phyloP scores from a whole-genome alignment of 2,113 vertebrate genomes.

The Oxyruncus cristatus region DNA sequence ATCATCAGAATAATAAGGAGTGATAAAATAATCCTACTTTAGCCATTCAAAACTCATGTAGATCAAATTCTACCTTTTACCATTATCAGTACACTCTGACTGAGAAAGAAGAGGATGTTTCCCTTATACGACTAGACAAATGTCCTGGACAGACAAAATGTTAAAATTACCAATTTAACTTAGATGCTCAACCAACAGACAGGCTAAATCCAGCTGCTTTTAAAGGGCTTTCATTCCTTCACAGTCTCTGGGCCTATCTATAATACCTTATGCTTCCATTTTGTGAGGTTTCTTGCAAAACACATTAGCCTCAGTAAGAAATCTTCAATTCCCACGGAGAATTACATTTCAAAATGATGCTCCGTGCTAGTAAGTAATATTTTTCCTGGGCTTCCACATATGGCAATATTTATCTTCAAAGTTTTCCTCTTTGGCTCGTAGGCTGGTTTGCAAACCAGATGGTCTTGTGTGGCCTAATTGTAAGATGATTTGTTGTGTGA shows the following conservation, averaged over 20 bases:
- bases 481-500: constrained; percentile 82
- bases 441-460: constrained; percentile 73
- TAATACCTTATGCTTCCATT: constrained; percentile 24
- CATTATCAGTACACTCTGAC: background rate
- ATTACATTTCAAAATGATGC: constrained; percentile 72
- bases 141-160: background rate
- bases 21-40: background rate
- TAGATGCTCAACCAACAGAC: background rate
- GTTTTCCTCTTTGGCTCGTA: constrained; percentile 75
- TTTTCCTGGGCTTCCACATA: constrained; percentile 78
- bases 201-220: background rate
- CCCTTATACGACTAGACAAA: background rate
- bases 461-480: constrained; percentile 82
- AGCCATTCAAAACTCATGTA: background rate
- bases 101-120: constrained; percentile 3
- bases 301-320: constrained; percentile 35
- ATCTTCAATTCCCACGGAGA: constrained; percentile 70
- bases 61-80: background rate
- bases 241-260: background rate
- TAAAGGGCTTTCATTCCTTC: background rate
- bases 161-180: background rate
- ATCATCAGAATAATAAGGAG: background rate
- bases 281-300: constrained; percentile 45
- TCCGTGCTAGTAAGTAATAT: constrained; percentile 71
- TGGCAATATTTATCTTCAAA: constrained; percentile 87